Evolutionary conservation across 92 coral and sea anemone genomes (phyloP), one percentile per base, ranked within the genome.

Genomic region (Parazoanthus swiftii): DNA sequence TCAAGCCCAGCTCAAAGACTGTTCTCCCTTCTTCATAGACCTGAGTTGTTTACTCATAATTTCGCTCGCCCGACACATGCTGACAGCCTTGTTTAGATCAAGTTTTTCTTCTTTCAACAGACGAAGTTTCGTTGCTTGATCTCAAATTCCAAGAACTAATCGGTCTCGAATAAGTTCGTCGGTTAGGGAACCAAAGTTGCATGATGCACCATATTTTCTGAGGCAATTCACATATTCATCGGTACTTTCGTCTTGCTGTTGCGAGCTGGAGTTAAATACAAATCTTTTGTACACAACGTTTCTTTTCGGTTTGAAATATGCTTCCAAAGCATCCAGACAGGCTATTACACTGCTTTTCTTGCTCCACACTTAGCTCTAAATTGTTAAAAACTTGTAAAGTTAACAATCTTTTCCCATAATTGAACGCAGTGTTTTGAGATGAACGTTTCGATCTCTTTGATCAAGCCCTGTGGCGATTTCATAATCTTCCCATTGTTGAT

Each of bases 341-440:
- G 76, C 42, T 68, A 9, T 73, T 4, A 87, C 50, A 37, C 85
- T 81, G 20, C 26, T 77, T 67, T 54, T 33, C 26, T n/a, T 88
- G 78, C 68, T 88, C 91, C 21, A 75, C 85, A 42, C 56, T 81
- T 38, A 92, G 26, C 50, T 88, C 54, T 25, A 90, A 65, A 70
- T 86, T 80, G 76, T 63, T 37, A 63, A 81, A 91, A 20, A 76
- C 79, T 76, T 88, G 82, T 25, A 86, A n/a, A n/a, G n/a, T n/a
- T n/a, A 85, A 89, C 93, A 91, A n/a, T 91, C n/a, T 56, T 71
- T 88, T 51, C 95, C 93, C 89, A 93, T 86, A 11, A 90, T 85
- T 1, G 95, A 85, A 15, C 76, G 80, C 18, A 90, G 86, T 26
- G 92, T 86, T 23, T 93, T 93, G 16, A 89, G 86, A 18, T 90